Conservation (phyloP, 2,113 vertebrate genomes). For the Macroglossus sobrinus region DNA sequence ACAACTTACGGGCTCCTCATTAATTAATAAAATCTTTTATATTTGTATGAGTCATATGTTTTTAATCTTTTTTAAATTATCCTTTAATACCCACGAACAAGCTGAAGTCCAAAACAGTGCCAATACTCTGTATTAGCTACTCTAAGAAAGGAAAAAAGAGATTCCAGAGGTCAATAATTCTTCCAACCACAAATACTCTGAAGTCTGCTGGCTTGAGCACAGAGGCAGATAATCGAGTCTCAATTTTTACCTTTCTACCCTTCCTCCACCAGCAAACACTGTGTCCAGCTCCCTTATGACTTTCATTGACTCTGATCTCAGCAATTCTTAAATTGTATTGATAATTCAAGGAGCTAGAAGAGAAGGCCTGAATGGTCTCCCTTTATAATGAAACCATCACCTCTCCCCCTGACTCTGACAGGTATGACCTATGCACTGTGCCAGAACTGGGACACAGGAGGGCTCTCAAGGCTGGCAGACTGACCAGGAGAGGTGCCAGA, state of each 20-base stretch:
- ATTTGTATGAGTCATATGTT: not conserved
- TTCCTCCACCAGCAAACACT: not conserved
- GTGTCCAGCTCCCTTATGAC: not conserved
- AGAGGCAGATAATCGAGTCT: not conserved
- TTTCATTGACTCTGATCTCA: not conserved
- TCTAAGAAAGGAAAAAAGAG: not conserved
- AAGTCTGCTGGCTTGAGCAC: not conserved
- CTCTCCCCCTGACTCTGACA: not conserved
- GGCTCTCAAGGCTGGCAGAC: not conserved
- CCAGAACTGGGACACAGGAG: not conserved
- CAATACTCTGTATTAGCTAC: not conserved
- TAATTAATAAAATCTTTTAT: not conserved
- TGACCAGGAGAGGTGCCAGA: not conserved
- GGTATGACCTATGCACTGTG: not conserved
- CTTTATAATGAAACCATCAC: not conserved
- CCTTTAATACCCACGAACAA: not conserved
- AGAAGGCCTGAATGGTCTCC: not conserved
- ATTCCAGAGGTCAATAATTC: not conserved
- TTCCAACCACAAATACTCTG: not conserved
- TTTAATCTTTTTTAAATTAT: not conserved
- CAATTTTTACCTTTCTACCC: not conserved
- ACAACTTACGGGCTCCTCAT: not conserved
- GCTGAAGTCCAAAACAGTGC: not conserved
- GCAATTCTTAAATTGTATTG: not conserved
- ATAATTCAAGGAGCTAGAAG: not conserved